Conservation (phyloP, 2,888 invertebrate species). For the Ennomos fuscantarius region DNA sequence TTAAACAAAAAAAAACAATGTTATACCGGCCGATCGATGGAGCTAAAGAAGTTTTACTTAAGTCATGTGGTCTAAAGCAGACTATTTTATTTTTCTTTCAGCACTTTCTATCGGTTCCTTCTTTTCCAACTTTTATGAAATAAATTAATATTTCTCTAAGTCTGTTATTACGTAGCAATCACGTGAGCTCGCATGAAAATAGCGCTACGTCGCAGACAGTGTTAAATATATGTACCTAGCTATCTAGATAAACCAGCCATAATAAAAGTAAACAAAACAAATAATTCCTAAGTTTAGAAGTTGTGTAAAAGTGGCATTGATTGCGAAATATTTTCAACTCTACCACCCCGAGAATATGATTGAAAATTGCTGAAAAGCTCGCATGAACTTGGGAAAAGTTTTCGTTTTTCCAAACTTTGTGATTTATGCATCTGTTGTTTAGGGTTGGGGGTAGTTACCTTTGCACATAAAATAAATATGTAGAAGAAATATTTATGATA, state of each 20-base stretch:
- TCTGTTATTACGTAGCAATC: conserved; percentile 5
- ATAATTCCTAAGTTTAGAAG: conserved; percentile 7
- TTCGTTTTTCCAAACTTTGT: conserved; percentile 9
- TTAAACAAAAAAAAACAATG: no score
- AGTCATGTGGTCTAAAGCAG: no score
- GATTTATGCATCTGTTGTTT: conserved; percentile 17
- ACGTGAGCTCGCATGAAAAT: conserved; percentile 13
- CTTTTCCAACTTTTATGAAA: neutral
- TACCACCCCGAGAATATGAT: neutral
- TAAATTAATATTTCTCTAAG: conserved; percentile 4
- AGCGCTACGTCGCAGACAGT: conserved; percentile 13
- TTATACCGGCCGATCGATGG: no score
- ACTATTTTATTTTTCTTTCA: no score
- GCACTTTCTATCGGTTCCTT: no score
- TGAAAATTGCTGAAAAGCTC: conserved; percentile 6
- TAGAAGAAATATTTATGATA: neutral
- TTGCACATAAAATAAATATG: conserved; percentile 1
- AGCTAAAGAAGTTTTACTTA: no score
- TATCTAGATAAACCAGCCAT: conserved; percentile 14
- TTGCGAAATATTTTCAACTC: conserved; percentile 10
- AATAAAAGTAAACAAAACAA: conserved; percentile 28
- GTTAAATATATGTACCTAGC: conserved; percentile 10
- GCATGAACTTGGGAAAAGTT: conserved; percentile 4
- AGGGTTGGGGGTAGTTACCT: conserved; percentile 15
- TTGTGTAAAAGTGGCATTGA: neutral